Evolutionary conservation across 2,113 vertebrate species (phyloP).

Genomic region (Upupa epops): DNA sequence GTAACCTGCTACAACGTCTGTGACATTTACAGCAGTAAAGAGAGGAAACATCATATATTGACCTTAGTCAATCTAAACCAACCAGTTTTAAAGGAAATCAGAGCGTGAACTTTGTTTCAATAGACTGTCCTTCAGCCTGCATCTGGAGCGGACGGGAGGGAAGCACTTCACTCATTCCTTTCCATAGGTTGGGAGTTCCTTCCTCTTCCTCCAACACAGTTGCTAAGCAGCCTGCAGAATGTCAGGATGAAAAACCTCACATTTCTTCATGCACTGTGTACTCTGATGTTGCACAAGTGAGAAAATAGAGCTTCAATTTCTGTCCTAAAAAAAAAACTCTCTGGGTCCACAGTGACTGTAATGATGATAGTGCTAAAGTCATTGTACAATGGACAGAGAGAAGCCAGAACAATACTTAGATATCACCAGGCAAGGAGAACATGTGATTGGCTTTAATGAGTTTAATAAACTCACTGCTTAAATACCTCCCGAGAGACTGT

Average conservation of each 20-base stretch:
- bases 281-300: background rate
- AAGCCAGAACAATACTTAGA: background rate
- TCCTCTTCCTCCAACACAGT: background rate
- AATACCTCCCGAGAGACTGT: background rate
- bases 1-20: background rate
- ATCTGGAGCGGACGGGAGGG: background rate
- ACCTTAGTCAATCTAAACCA: background rate
- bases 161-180: background rate
- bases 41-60: background rate
- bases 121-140: background rate
- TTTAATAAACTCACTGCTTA: background rate
- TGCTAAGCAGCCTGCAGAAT: conserved; percentile 41
- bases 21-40: background rate
- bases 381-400: background rate
- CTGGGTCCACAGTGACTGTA: background rate
- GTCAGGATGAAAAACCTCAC: background rate
- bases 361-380: background rate
- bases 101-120: background rate
- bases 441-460: background rate
- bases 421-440: background rate
- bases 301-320: background rate
- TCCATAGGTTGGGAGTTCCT: conserved; percentile 6
- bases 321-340: background rate
- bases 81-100: background rate
- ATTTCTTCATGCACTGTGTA: conserved; percentile 24